These are phyloP conservation scores for Papilio machaon DNA, from an alignment of 1,140 invertebrate genomes.

Conservation along the genomic window DNA sequence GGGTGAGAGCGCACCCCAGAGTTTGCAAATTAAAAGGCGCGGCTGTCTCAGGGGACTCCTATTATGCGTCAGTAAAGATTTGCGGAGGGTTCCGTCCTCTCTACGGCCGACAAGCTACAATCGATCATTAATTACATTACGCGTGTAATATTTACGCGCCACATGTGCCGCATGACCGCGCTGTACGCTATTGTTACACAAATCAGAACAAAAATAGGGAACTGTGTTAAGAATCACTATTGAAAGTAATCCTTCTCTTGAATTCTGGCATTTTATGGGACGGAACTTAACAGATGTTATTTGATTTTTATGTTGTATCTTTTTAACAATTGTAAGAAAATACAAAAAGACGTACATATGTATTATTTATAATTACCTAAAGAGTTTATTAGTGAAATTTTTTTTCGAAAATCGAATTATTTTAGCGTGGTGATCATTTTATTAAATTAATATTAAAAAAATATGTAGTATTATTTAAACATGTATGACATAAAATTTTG, in stretches of 20 bases:
- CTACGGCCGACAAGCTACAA: constrained; percentile 68
- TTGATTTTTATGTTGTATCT: not conserved
- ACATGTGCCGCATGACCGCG: constrained; percentile 58
- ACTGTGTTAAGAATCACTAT: not conserved
- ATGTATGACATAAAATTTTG: not conserved
- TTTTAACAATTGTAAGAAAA: no score
- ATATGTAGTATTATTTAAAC: not conserved
- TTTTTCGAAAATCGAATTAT: not conserved
- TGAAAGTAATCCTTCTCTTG: not conserved
- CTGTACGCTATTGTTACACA: constrained; percentile 19
- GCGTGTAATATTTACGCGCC: constrained; percentile 72
- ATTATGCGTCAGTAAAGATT: constrained; percentile 75
- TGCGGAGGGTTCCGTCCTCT: constrained; percentile 62
- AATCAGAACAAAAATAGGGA: not conserved
- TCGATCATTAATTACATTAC: constrained; percentile 80
- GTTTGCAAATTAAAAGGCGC: constrained; percentile 78
- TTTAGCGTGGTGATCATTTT: not conserved
- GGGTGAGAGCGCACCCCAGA: constrained; percentile 60
- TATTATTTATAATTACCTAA: not conserved
- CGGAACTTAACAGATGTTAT: not conserved
- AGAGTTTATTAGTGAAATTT: not conserved
- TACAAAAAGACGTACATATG: not conserved
- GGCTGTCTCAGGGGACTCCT: constrained; percentile 62
- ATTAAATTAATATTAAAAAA: not conserved
- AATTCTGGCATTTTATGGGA: not conserved